A percentile compares a stretch with the other conserved stretches of the same genome.
Evolutionary conservation across 2,797 vertebrate genomes (phyloP).

Genomic region (Darevskia nairensis): DNA sequence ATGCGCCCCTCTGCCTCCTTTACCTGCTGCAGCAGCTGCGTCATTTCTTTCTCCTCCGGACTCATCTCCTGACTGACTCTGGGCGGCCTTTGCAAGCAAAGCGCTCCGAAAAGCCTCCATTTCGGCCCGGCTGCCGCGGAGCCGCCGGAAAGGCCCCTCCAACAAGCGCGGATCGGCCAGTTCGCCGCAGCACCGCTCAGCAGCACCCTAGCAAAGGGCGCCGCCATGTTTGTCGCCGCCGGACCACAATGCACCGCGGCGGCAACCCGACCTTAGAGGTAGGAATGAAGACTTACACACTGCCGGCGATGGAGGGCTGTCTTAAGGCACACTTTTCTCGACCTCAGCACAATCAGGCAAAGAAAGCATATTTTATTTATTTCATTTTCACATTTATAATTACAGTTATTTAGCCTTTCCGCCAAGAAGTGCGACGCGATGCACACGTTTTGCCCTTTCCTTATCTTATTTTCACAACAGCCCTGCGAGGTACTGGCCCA

Average conservation of each 20-base stretch:
- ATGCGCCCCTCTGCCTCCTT: neutral
- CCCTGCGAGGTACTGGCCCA: too few relatives aligned
- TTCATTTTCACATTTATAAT: too few relatives aligned
- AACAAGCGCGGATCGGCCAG: rapidly evolving
- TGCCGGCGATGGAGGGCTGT: neutral
- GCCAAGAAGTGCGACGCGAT: too few relatives aligned
- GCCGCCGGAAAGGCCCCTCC: neutral
- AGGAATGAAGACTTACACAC: neutral
- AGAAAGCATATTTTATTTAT: too few relatives aligned
- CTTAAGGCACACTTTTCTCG: too few relatives aligned
- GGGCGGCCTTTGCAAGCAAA: constrained; percentile 88
- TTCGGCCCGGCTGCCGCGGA: constrained; percentile 58
- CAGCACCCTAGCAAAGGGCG: rapidly evolving
- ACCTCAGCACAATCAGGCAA: too few relatives aligned
- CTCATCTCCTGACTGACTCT: constrained; percentile 79
- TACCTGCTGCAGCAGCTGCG: constrained; percentile 83
- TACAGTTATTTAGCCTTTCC: too few relatives aligned
- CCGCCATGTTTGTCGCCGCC: constrained; percentile 55
- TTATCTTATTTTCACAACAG: too few relatives aligned
- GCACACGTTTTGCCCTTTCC: too few relatives aligned
- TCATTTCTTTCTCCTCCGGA: constrained; percentile 83
- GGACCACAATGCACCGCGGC: constrained; percentile 40
- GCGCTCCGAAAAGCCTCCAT: constrained; percentile 86
- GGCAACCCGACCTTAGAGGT: neutral
- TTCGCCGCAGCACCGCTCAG: neutral